phyloP scores from a whole-genome alignment of 2,888 invertebrate species.

The Parnassius glacialis region DNA sequence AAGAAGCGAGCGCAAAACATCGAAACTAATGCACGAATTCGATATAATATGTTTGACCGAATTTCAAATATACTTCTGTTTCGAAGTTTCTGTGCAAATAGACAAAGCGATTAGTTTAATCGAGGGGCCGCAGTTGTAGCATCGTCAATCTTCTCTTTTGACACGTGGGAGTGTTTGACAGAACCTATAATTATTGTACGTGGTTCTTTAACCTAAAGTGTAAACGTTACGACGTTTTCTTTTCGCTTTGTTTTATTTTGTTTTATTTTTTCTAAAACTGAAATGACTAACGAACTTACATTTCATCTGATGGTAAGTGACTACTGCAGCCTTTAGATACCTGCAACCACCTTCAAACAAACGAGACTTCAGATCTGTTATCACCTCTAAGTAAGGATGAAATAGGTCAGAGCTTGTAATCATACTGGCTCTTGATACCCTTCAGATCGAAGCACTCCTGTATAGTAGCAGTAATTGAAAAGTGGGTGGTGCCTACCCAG shows the following conservation, averaged over 20 bases:
- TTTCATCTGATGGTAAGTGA: too few species aligned
- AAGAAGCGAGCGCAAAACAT: background rate
- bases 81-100: conserved; percentile 28
- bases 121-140: conserved; percentile 47
- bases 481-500: too few species aligned
- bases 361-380: too few species aligned
- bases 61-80: background rate
- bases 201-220: conserved; percentile 9
- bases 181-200: conserved; percentile 16
- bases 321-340: too few species aligned
- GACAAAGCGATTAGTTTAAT: conserved; percentile 46
- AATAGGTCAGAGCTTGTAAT: too few species aligned
- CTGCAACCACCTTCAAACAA: too few species aligned
- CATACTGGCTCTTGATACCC: too few species aligned
- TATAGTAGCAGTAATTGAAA: too few species aligned
- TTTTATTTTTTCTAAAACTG: background rate
- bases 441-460: too few species aligned
- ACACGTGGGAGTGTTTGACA: conserved; percentile 47
- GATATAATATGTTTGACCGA: background rate
- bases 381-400: too few species aligned
- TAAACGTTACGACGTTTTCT: background rate
- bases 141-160: conserved; percentile 47
- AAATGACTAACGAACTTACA: too few species aligned
- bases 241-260: too few species aligned
- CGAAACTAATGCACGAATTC: background rate